These are phyloP conservation scores for Aphis gossypii DNA, from an alignment of 1,140 invertebrate species.

Conservation along the genomic window DNA sequence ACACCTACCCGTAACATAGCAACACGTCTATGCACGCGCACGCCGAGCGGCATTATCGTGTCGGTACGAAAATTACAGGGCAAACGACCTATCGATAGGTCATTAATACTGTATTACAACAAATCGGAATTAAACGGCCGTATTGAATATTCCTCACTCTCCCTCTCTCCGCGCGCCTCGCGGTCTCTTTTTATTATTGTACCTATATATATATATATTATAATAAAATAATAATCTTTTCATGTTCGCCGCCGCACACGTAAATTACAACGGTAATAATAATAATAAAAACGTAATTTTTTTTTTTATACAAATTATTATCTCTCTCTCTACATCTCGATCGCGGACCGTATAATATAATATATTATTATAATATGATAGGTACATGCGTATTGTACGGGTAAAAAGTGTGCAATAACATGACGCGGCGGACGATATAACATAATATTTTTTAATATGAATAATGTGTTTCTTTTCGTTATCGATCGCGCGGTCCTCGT, in stretches of 20 bases:
- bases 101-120: constrained; percentile 55
- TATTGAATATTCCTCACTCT: constrained; percentile 50
- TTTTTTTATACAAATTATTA: not conserved
- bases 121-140: constrained; percentile 51
- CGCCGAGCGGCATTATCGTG: not conserved
- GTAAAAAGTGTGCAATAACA: constrained; percentile 13
- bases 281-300: constrained; percentile 19
- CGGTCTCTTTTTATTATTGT: not conserved
- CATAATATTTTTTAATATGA: not conserved
- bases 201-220: too few species aligned
- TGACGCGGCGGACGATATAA: too few species aligned
- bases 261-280: constrained; percentile 31
- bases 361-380: too few species aligned
- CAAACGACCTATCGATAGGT: constrained; percentile 51
- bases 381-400: not conserved
- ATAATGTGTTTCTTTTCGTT: not conserved
- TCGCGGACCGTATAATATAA: not conserved
- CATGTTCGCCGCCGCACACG: constrained; percentile 42
- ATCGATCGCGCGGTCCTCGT: not conserved
- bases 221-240: not conserved
- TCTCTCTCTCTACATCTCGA: not conserved
- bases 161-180: not conserved
- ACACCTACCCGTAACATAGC: not conserved
- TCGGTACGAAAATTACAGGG: constrained; percentile 55
- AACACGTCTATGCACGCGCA: not conserved